Evolutionary conservation across 1,140 invertebrate species (phyloP).

Genomic region (Drosophila pruinosa): DNA sequence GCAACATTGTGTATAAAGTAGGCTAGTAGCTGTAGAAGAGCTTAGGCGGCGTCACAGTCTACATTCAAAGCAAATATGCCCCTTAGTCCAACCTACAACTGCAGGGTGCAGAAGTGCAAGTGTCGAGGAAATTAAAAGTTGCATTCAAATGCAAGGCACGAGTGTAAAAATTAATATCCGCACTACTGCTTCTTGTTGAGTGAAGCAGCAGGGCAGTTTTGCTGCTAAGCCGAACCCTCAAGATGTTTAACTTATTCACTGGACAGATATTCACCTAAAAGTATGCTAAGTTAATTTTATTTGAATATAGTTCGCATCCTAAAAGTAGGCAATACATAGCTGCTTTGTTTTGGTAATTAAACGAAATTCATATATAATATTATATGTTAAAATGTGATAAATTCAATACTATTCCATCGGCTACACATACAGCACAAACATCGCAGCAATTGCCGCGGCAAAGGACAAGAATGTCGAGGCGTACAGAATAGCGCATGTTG

Average conservation of each 20-base stretch:
- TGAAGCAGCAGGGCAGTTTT: neutral
- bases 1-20: neutral
- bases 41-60: too few relatives aligned
- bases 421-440: slow-evolving; percentile 88
- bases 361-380: neutral
- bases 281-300: slow-evolving; percentile 40
- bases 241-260: neutral
- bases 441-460: slow-evolving; percentile 88
- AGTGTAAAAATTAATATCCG: slow-evolving; percentile 76
- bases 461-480: slow-evolving; percentile 88
- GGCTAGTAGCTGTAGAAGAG: too few relatives aligned
- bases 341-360: neutral
- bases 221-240: neutral
- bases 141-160: slow-evolving; percentile 73
- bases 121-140: slow-evolving; percentile 72
- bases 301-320: slow-evolving; percentile 23
- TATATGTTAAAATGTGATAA: neutral
- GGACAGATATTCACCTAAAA: neutral
- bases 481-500: slow-evolving; percentile 88
- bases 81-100: neutral
- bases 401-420: slow-evolving; percentile 3
- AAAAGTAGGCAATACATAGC: slow-evolving; percentile 45
- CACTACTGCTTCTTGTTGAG: slow-evolving; percentile 33
- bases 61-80: neutral
- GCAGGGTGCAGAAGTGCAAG: slow-evolving; percentile 41